Percentiles rank a stretch among this genome's conserved stretches.
phyloP scores from a whole-genome alignment of 2,797 vertebrate species.

The Arnoldichthys spilopterus region DNA sequence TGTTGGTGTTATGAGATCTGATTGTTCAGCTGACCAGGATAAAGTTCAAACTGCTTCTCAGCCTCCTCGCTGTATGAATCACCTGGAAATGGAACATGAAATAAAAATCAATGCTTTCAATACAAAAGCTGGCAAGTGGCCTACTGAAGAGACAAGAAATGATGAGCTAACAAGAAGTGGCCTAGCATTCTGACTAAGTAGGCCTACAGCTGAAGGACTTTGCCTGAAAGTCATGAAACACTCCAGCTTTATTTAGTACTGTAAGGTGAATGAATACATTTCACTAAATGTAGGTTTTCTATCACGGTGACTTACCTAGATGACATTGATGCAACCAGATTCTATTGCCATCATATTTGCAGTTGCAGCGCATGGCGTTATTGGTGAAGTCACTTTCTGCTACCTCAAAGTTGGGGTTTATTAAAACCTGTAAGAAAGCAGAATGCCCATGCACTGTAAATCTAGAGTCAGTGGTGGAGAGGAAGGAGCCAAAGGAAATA shows the following conservation, averaged over 20 bases:
- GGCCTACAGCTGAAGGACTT: background rate
- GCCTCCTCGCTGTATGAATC: slow-evolving; percentile 94
- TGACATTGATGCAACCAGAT: slow-evolving; percentile 98
- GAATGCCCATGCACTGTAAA: background rate
- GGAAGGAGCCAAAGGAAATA: background rate
- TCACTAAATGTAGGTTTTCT: background rate
- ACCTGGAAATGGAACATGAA: slow-evolving; percentile 69
- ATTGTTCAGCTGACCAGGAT: slow-evolving; percentile 96
- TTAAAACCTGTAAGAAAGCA: slow-evolving; percentile 81
- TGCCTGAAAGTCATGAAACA: background rate
- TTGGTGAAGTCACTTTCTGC: slow-evolving; percentile 98
- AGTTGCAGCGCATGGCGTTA: slow-evolving; percentile 97
- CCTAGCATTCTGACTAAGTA: background rate
- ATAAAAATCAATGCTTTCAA: background rate
- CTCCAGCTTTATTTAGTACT: background rate
- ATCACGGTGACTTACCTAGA: slow-evolving; percentile 74
- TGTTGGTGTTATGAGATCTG: slow-evolving; percentile 78
- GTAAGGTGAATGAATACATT: background rate
- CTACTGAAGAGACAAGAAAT: background rate
- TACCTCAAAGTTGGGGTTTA: slow-evolving; percentile 94
- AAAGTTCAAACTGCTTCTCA: slow-evolving; percentile 90
- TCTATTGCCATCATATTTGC: slow-evolving; percentile 94
- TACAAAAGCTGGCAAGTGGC: background rate
- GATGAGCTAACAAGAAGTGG: background rate
- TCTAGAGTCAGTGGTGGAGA: background rate